These are phyloP conservation scores for Galbula dea DNA, from an alignment of 2,113 vertebrate genomes.

Conservation along the genomic window DNA sequence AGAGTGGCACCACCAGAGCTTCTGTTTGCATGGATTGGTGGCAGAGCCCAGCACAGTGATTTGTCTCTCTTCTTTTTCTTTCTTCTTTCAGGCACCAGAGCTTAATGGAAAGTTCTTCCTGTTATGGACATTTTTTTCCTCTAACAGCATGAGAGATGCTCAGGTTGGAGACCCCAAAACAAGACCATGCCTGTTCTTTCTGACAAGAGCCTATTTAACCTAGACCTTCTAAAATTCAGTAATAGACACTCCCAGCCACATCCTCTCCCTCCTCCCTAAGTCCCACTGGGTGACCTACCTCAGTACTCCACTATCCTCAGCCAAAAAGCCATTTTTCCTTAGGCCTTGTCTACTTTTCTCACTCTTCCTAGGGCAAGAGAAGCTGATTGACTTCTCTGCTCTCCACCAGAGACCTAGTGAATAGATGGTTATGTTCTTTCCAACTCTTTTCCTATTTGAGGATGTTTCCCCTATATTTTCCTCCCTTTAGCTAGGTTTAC, in stretches of 20 bases:
- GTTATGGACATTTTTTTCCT: neutral
- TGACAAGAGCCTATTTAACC: neutral
- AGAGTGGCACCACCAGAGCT: neutral
- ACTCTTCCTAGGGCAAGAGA: neutral
- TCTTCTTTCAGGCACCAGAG: neutral
- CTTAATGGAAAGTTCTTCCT: neutral
- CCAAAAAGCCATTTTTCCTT: neutral
- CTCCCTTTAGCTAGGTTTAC: neutral
- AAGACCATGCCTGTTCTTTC: neutral
- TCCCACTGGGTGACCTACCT: neutral
- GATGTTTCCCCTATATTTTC: neutral
- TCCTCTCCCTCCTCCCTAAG: neutral
- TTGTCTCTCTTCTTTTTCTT: neutral
- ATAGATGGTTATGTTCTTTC: neutral
- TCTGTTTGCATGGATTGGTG: neutral
- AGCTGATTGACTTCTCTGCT: neutral
- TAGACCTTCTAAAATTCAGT: neutral
- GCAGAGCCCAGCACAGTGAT: neutral
- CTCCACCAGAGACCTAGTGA: neutral
- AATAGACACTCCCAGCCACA: neutral
- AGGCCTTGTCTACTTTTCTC: neutral
- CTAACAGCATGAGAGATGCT: neutral
- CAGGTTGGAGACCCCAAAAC: neutral
- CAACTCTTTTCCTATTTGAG: neutral
- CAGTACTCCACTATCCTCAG: neutral